Evolutionary conservation across 2,113 vertebrate species (phyloP).

Genomic region (Sclerurus mexicanus): DNA sequence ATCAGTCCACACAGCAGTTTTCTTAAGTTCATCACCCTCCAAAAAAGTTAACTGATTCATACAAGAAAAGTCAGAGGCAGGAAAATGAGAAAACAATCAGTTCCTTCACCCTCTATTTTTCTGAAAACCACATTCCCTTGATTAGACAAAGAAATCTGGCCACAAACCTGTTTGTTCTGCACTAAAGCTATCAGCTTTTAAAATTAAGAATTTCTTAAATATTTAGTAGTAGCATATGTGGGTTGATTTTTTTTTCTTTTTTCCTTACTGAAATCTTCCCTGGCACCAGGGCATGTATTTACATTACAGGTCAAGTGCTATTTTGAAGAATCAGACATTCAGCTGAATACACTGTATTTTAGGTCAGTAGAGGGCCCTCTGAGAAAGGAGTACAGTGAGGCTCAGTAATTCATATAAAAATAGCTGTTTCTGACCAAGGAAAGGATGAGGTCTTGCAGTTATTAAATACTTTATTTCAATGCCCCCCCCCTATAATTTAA

Average conservation of each 20-base stretch:
- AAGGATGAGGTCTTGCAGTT: not conserved
- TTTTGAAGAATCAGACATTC: not conserved
- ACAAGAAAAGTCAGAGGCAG: not conserved
- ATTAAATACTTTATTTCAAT: not conserved
- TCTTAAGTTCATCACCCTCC: not conserved
- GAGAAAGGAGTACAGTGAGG: conserved; percentile 34
- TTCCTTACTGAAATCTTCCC: not conserved
- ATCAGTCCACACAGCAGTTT: not conserved
- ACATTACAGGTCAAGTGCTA: not conserved
- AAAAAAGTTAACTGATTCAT: not conserved
- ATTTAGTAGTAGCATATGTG: not conserved
- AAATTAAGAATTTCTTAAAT: not conserved
- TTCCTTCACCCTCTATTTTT: not conserved
- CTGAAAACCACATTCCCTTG: not conserved
- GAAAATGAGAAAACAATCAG: not conserved
- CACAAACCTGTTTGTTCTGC: not conserved
- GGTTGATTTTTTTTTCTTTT: not conserved
- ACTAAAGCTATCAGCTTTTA: not conserved
- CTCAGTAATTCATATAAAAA: conserved; percentile 3
- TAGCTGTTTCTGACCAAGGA: not conserved
- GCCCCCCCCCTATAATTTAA: not conserved
- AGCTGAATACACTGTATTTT: not conserved
- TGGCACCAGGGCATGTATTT: not conserved
- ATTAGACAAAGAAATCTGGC: not conserved
- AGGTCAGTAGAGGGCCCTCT: conserved; percentile 71